These are phyloP conservation scores for Gerosis bhagava DNA, from an alignment of 2,888 invertebrate species.

Conservation along the genomic window DNA sequence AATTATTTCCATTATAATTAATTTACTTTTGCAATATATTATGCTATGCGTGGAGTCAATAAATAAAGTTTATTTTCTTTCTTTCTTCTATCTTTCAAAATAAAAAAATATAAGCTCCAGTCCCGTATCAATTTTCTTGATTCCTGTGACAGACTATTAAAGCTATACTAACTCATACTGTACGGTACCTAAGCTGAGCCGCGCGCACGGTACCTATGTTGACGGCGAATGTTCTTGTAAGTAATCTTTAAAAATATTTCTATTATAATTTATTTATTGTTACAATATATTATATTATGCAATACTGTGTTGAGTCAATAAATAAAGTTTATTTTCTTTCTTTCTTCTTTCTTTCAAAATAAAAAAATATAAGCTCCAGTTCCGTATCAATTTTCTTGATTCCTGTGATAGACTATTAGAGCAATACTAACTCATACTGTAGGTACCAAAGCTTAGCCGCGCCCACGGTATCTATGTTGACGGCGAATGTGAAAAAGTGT, in stretches of 20 bases:
- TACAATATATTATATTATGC: too few relatives aligned
- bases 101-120: conserved; percentile 14
- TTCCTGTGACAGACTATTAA: conserved; percentile 24
- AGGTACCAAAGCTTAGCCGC: conserved; percentile 61
- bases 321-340: too few relatives aligned
- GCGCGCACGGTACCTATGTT: conserved; percentile 58
- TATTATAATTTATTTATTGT: too few relatives aligned
- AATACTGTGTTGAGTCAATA: too few relatives aligned
- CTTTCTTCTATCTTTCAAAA: too few relatives aligned
- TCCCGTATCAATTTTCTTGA: conserved; percentile 24
- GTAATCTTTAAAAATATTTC: too few relatives aligned
- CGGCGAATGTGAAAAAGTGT: conserved; percentile 78
- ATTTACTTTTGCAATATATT: too few relatives aligned
- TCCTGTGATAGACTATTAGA: conserved; percentile 24
- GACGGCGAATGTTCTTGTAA: conserved; percentile 74
- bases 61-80: too few relatives aligned
- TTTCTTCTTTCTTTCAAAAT: too few relatives aligned
- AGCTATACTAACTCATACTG: conserved; percentile 22
- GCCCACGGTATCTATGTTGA: conserved; percentile 53
- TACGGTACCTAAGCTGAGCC: too few relatives aligned
- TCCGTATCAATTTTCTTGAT: conserved; percentile 24
- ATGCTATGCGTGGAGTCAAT: too few relatives aligned
- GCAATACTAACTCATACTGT: conserved; percentile 23
- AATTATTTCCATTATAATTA: too few relatives aligned
- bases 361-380: conserved; percentile 14